phyloP scores from a whole-genome alignment of 1,140 invertebrate genomes.

The Contarinia nasturtii region DNA sequence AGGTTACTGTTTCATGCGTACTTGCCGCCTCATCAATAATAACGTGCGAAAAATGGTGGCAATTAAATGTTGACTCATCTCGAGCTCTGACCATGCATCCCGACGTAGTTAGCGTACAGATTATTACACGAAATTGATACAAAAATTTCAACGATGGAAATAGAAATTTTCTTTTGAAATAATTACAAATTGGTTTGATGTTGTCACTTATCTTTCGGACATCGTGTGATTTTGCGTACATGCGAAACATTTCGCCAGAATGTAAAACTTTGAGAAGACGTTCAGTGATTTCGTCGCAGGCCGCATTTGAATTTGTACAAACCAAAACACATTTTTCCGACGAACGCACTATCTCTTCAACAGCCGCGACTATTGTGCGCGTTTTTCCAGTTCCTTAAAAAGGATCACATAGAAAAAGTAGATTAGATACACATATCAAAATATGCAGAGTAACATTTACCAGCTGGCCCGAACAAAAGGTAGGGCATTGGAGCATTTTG shows the following conservation, averaged over 20 bases:
- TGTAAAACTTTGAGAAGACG: constrained; percentile 23
- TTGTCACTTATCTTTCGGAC: constrained; percentile 13
- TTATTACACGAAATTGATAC: constrained; percentile 17
- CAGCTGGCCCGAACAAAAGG: constrained; percentile 26
- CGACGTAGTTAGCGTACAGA: constrained; percentile 12
- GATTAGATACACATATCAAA: neutral
- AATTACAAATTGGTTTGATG: no score
- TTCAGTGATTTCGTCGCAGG: constrained; percentile 49
- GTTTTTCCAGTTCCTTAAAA: constrained; percentile 48
- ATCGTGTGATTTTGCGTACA: constrained; percentile 23
- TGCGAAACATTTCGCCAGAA: constrained; percentile 18
- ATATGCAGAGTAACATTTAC: no score
- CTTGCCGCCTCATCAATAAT: constrained; percentile 81
- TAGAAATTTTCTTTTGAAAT: constrained; percentile 7
- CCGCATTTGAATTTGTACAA: constrained; percentile 55
- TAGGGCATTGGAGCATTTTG: constrained; percentile 43
- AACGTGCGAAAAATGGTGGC: constrained; percentile 50
- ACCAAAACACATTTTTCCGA: constrained; percentile 36
- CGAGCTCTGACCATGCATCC: constrained; percentile 43
- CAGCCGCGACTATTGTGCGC: constrained; percentile 50
- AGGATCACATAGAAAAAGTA: neutral
- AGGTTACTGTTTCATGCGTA: constrained; percentile 52
- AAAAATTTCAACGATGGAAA: constrained; percentile 15
- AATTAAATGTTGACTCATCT: constrained; percentile 28
- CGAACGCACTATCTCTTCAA: constrained; percentile 27